Evolutionary conservation across 2,113 vertebrate species (phyloP), one percentile per base, ranked within the genome.

Genomic region (Ardeotis arabs): DNA sequence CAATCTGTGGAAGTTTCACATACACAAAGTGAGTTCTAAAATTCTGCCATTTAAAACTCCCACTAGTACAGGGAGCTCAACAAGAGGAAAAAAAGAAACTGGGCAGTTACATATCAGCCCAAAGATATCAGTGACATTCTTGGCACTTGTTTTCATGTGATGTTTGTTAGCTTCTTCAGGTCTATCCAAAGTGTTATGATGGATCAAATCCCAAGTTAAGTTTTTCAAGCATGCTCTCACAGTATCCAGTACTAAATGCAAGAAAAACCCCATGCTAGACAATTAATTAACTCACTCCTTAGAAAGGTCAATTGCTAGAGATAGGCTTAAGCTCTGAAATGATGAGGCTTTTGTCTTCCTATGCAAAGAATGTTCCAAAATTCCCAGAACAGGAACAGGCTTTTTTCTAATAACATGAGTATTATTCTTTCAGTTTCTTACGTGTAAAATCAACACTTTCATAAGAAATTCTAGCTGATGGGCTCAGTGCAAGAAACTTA

Each of bases 181-280:
- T 76, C 35, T 58, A 45, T 14, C 20, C 24, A 22, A 84, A 47
- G 7, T 12, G 6, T 39, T 82, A 29, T 4, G 5, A 37, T 27
- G 29, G 21, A 84, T 18, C 28, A 64, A 50, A 79, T 39, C 9
- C 14, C 33, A 81, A 6, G 6, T 25, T 70, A 56, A 56, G 31
- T 20, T 49, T 70, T 85, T 28, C 70, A 69, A 69, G 31, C 31
- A 17, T 7, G 21, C 18, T 92, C 37, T 84, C 89, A 33, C 11
- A 59, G 28, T 22, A 50, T 9, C 16, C 27, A 62, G 45, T n/a
- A 62, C 16, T 60, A 84, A 47, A 14, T 12, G 27, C 14, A 81
- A 41, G 12, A 89, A 68, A 14, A 58, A 31, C 0, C 1, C 2
- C 4, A 0, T 3, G 1, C n/a, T 41, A 60, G 50, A 27, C 21